A percentile compares a stretch with the other conserved stretches of the same genome.
Conservation (phyloP, 1,140 invertebrate species). For the Caerostris extrusa region DNA sequence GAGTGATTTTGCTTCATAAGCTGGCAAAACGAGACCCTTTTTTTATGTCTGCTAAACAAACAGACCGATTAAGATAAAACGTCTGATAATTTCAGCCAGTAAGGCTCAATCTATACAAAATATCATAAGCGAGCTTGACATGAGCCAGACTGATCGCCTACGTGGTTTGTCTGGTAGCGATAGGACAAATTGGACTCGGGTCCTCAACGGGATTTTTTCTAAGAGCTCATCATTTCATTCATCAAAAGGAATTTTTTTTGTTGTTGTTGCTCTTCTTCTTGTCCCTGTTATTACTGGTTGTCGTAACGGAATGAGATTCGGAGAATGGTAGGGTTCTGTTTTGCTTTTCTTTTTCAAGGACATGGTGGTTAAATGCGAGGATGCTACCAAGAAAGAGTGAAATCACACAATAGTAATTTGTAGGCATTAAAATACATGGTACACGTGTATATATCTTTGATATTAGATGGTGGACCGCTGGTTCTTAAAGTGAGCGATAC, state of each 20-base stretch:
- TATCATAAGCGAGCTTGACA: background rate
- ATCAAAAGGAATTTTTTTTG: background rate
- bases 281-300: background rate
- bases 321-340: background rate
- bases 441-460: too few species aligned
- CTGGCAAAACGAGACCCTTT: background rate
- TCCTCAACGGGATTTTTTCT: background rate
- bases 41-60: constrained; percentile 15
- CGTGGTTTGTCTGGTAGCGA: constrained; percentile 2
- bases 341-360: background rate
- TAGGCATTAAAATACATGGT: too few species aligned
- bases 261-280: background rate
- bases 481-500: too few species aligned
- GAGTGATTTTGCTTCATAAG: background rate
- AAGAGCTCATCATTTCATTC: background rate
- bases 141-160: constrained; percentile 22
- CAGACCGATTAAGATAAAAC: constrained; percentile 22
- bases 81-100: background rate
- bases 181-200: background rate
- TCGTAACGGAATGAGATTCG: background rate
- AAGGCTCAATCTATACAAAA: constrained; percentile 6
- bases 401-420: too few species aligned
- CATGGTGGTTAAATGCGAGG: background rate
- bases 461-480: too few species aligned
- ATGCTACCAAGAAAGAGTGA: background rate